phyloP scores from a whole-genome alignment of 2,113 vertebrate species.

The Chinchilla lanigera region DNA sequence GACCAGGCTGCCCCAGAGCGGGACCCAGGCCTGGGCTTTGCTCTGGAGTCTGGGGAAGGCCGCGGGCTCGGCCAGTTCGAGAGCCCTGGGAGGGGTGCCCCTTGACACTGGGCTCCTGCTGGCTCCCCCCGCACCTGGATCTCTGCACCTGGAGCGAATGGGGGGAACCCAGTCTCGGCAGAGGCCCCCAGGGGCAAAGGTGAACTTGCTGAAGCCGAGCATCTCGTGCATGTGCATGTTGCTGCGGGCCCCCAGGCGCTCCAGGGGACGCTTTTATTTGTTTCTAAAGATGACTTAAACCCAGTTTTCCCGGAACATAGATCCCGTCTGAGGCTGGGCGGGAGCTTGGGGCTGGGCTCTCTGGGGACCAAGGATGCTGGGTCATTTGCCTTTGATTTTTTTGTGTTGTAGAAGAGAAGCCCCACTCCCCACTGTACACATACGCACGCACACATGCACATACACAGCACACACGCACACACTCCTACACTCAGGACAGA shows the following conservation, averaged over 20 bases:
- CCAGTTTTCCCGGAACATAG: constrained; percentile 65
- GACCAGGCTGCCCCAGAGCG: constrained; percentile 64
- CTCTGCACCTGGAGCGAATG: neutral
- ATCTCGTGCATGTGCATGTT: neutral
- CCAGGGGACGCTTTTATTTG: constrained; percentile 50
- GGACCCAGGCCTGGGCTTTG: constrained; percentile 54
- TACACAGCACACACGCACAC: neutral
- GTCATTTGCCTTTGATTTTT: neutral
- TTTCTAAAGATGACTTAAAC: constrained; percentile 71
- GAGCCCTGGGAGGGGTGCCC: neutral
- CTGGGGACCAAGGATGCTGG: neutral
- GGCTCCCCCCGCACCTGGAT: neutral
- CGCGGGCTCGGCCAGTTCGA: constrained; percentile 9
- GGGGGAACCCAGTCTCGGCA: neutral
- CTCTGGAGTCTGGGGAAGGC: constrained; percentile 38
- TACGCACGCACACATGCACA: neutral
- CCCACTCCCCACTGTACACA: neutral
- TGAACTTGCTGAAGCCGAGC: neutral
- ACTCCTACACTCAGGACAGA: neutral
- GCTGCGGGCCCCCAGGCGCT: constrained; percentile 29
- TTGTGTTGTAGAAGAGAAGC: neutral
- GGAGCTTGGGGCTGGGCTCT: neutral
- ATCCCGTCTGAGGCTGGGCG: constrained; percentile 38
- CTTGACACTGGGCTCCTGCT: neutral
- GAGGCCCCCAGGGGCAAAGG: neutral